These are phyloP conservation scores for Phymatocera aterrima DNA, from an alignment of 2,888 invertebrate genomes.

Conservation along the genomic window DNA sequence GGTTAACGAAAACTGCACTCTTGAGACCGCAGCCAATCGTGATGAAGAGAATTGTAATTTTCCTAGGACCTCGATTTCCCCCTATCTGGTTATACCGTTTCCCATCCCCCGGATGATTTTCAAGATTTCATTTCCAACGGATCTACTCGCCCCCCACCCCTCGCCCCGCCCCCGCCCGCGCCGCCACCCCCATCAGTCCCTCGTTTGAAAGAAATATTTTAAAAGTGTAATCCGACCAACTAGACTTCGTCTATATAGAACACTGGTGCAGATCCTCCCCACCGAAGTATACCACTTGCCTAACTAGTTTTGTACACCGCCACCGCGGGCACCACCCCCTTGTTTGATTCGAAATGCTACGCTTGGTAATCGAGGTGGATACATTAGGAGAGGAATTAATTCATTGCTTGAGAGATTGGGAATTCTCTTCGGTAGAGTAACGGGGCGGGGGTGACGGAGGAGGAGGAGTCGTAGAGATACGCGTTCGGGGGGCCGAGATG, in stretches of 20 bases:
- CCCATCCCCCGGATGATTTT: conserved; percentile 29
- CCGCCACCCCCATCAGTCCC: neutral
- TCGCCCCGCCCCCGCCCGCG: neutral
- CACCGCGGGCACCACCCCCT: conserved; percentile 60
- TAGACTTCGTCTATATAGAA: conserved; percentile 28
- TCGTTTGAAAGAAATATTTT: neutral
- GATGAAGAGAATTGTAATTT: conserved; percentile 44
- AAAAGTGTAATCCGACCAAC: conserved; percentile 36
- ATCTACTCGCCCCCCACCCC: neutral
- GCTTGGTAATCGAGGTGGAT: conserved; percentile 57
- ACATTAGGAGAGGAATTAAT: conserved; percentile 69
- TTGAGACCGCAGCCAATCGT: conserved; percentile 40
- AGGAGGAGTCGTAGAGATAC: neutral
- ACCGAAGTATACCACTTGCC: conserved; percentile 63
- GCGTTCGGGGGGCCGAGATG: neutral
- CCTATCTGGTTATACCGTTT: neutral
- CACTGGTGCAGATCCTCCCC: conserved; percentile 1
- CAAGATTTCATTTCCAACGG: conserved; percentile 32
- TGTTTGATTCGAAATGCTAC: conserved; percentile 53
- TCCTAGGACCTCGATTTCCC: conserved; percentile 24
- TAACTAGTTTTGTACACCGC: conserved; percentile 69
- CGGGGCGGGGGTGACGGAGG: neutral
- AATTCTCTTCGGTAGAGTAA: conserved; percentile 51
- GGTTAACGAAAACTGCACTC: conserved; percentile 45
- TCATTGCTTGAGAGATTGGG: conserved; percentile 59